Base-by-base conservation (phyloP, 2,888 invertebrate species). In the Andrena hattorfiana region DNA sequence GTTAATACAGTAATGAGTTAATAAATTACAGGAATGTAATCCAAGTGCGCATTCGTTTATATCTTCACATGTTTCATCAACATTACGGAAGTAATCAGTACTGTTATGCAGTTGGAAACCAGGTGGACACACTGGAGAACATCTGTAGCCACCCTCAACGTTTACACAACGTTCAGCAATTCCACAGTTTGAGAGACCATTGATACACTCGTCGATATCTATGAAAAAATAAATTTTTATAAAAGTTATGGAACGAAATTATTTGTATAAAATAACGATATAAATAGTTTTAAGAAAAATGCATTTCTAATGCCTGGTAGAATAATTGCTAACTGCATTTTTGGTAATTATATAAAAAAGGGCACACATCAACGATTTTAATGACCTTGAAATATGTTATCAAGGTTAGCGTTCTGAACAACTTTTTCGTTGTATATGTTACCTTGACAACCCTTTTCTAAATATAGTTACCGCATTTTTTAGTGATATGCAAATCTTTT, bases 41-140 rank as follows among this genome's bases (percentile, higher is more conserved):
- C 96, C 96, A 59, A 95, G 93, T 0, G 94, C 94, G 90, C 98
- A 98, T 93, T 98, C 98, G 92, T 97, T 96, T 87, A 97, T 96
- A 94, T 97, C 98, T 4, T 79, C 77, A 30, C 92, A 91, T 13
- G 30, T 30, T 7, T 84, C 85, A 13, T 74, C 42, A 20, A 42
- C 54, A 3, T 32, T 26, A 10, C 20, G 16, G 6, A n/a, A 8
- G 8, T 42, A 56, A 10, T 56, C 23, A 6, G 26, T 66, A 20
- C 26, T 23, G 30, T 76, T 73, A 0, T 23, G 64, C 0, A 16
- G 2, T 4, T 81, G 68, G n/a, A 90, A 91, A 7, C 92, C 92
- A 5, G 86, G 72, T 0, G 87, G 82, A 72, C 92, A 93, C 0
- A 76, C 26, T 4, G 91, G 88, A 10, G 87, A 83, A 83, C 92